Evolutionary conservation across 2,113 vertebrate species (phyloP).

Genomic region (Hemiscyllium ocellatum): DNA sequence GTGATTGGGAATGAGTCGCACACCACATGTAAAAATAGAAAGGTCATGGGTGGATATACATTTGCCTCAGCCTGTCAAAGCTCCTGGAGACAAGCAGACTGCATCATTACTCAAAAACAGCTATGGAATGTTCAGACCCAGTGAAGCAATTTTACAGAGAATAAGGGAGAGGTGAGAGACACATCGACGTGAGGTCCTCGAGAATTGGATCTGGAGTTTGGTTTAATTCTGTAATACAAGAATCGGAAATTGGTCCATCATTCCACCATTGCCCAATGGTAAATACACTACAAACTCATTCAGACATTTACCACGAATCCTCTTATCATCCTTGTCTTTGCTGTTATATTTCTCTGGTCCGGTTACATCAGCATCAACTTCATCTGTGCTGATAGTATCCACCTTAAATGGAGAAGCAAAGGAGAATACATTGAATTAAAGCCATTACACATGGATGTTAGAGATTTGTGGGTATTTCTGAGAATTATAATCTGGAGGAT

Average conservation of each 20-base stretch:
- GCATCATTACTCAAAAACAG: too few species aligned
- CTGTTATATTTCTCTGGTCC: not conserved
- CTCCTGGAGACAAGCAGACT: not conserved
- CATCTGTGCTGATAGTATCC: not conserved
- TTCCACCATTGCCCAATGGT: not conserved
- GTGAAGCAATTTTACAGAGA: not conserved
- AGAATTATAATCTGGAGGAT: not conserved
- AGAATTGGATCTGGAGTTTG: not conserved
- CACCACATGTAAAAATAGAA: not conserved
- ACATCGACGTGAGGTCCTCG: not conserved
- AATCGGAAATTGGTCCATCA: not conserved
- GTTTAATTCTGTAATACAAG: not conserved
- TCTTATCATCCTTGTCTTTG: conserved; percentile 14
- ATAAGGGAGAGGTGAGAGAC: not conserved
- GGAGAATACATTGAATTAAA: not conserved
- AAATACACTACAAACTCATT: not conserved
- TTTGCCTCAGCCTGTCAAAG: not conserved
- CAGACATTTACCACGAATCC: not conserved
- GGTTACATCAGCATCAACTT: not conserved
- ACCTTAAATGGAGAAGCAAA: not conserved
- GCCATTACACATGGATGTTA: not conserved
- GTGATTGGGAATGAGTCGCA: not conserved
- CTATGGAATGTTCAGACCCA: not conserved
- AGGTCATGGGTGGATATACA: not conserved
- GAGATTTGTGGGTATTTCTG: not conserved